phyloP scores from a whole-genome alignment of 1,140 invertebrate genomes.

The Apis dorsata region DNA sequence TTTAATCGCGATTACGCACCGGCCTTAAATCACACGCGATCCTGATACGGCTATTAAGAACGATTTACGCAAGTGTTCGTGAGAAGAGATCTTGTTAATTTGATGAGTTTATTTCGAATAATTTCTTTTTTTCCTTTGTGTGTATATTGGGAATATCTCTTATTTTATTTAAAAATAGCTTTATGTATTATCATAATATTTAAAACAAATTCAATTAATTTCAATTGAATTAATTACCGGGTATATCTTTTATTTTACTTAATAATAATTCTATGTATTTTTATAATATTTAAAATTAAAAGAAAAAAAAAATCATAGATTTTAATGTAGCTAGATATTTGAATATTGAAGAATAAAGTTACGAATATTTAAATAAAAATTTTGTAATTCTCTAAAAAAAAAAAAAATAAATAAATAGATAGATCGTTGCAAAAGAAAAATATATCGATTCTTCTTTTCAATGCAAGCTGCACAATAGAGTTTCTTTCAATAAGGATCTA shows the following conservation, averaged over 20 bases:
- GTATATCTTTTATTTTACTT: too few relatives aligned
- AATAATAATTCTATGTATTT: too few relatives aligned
- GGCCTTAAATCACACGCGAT: conserved; percentile 36
- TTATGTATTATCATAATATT: too few relatives aligned
- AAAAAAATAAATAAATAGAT: background rate
- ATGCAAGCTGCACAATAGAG: conserved; percentile 33
- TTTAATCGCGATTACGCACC: conserved; percentile 40
- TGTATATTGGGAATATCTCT: background rate
- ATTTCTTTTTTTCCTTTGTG: background rate
- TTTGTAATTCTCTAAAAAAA: background rate
- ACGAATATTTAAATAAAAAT: background rate
- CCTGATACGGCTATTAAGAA: conserved; percentile 28
- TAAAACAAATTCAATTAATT: too few relatives aligned
- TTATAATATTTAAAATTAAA: too few relatives aligned
- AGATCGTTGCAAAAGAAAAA: conserved; percentile 38
- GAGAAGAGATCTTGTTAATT: conserved; percentile 2
- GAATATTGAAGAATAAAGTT: background rate
- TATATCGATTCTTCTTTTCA: conserved; percentile 49
- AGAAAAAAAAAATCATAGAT: too few relatives aligned
- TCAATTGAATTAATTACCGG: too few relatives aligned
- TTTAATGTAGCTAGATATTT: background rate
- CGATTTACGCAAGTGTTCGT: conserved; percentile 30
- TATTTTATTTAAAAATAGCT: background rate
- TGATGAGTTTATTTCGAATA: background rate
- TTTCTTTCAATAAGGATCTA: conserved; percentile 13